Percentiles rank a stretch among this genome's conserved stretches.
phyloP scores from a whole-genome alignment of 2,113 vertebrate species.

The Seriola aureovittata region DNA sequence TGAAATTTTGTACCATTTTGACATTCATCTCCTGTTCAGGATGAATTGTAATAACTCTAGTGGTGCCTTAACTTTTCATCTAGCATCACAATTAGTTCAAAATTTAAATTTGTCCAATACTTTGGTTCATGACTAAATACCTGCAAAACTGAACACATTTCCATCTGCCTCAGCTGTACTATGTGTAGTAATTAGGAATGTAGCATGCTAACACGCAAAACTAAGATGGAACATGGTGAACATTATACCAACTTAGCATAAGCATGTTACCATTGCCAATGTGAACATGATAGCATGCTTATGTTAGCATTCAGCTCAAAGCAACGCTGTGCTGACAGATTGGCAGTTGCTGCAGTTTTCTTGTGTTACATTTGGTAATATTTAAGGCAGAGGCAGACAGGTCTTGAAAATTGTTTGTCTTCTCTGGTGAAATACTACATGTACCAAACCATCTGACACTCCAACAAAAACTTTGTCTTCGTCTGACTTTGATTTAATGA shows the following conservation, averaged over 20 bases:
- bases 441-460: slow-evolving; percentile 26
- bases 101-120: no score
- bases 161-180: no score
- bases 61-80: no score
- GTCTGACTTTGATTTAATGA: slow-evolving; percentile 53
- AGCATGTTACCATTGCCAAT: background rate
- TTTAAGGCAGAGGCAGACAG: background rate
- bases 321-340: background rate
- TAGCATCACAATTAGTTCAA: no score
- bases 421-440: background rate
- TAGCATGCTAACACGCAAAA: background rate
- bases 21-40: no score
- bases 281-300: no score
- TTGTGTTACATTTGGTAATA: no score
- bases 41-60: background rate
- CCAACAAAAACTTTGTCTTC: no score
- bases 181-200: no score
- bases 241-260: background rate
- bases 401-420: background rate
- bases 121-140: background rate
- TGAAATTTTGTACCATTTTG: background rate
- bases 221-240: background rate
- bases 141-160: background rate
- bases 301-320: background rate
- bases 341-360: no score